These are phyloP conservation scores for Tuberolachnus salignus DNA, from an alignment of 2,888 invertebrate genomes.

Conservation along the genomic window DNA sequence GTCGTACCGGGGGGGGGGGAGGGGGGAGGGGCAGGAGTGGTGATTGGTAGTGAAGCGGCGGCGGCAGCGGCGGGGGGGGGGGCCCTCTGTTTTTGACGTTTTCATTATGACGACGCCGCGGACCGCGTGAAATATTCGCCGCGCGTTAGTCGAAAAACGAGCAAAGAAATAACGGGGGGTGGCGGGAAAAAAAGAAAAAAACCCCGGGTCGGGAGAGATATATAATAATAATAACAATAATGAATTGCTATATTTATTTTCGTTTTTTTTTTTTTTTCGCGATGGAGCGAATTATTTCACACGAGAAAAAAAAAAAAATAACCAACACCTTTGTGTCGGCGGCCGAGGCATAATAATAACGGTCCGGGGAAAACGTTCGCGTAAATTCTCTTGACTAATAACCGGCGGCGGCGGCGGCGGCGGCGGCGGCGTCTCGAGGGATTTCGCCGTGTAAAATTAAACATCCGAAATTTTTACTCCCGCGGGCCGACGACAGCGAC, in stretches of 20 bases:
- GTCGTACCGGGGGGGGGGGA: too few species aligned
- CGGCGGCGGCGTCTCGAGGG: too few species aligned
- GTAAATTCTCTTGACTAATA: not conserved
- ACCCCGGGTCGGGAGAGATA: not conserved
- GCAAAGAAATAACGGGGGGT: not conserved
- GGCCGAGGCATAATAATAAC: not conserved
- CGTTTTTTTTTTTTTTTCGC: not conserved
- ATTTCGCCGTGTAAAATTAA: not conserved
- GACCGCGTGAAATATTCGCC: not conserved
- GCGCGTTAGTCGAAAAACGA: not conserved
- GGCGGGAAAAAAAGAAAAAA: not conserved
- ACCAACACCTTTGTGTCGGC: too few species aligned
- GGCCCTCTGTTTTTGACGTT: not conserved
- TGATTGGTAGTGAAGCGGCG: too few species aligned
- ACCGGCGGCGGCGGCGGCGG: not conserved
- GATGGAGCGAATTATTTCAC: constrained; percentile 14
- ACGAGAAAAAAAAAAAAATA: too few species aligned
- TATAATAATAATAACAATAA: constrained; percentile 10
- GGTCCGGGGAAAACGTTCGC: not conserved
- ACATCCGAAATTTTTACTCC: not conserved
- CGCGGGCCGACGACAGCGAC: not conserved
- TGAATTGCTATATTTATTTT: not conserved
- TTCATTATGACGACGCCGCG: constrained; percentile 16
- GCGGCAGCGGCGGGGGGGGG: too few species aligned
- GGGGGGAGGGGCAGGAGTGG: too few species aligned